Evolutionary conservation across 2,888 invertebrate genomes (phyloP), one percentile per base, ranked within the genome.

Genomic region (Nomada hirtipes): DNA sequence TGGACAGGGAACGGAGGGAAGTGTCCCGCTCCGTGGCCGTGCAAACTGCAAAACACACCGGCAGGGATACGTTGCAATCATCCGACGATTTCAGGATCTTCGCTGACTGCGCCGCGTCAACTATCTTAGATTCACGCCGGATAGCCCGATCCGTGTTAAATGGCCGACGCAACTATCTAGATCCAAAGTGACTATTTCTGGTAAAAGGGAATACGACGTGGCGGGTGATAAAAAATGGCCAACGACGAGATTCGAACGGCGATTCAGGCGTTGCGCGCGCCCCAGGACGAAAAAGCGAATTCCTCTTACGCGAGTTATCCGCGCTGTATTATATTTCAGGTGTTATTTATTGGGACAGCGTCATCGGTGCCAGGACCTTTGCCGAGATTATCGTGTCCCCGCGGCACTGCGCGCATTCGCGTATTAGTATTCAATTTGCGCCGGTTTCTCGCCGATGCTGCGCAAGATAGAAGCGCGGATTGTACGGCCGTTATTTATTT

Each of bases 41-140:
- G 29, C 36, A 53, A 36, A 7, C 36, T 13, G 13, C 26, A 26
- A n/a, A 10, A 36, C 23, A 11, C 15, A 20, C 20, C 29, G 42
- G 59, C 57, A 42, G 42, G 77, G 63, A 74, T 61, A 78, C 70
- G 72, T 60, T 76, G 71, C 76, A 84, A 84, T 72, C 77, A 83
- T 75, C 75, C 67, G 55, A 36, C 67, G 76, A 76, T 76, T 83
- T 83, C 83, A 83, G 83, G 83, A 71, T 82, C 80, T 29, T 26
- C 57, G 64, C 65, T 69, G 65, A 77, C 83, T 77, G 29, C 44
- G 50, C 75, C 74, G 20, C 76, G 72, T 82, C 77, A 77, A 70
- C 78, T 50, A 70, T 82, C 83, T 83, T 52, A 83, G 83, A 83
- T 83, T 67, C 77, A 29, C 68, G 70, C 53, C 44, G 73, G 83